Percentiles rank a stretch among this genome's conserved stretches.
These are phyloP conservation scores for Tridacna gigas DNA, from an alignment of 2,888 invertebrate genomes.

Conservation along the genomic window DNA sequence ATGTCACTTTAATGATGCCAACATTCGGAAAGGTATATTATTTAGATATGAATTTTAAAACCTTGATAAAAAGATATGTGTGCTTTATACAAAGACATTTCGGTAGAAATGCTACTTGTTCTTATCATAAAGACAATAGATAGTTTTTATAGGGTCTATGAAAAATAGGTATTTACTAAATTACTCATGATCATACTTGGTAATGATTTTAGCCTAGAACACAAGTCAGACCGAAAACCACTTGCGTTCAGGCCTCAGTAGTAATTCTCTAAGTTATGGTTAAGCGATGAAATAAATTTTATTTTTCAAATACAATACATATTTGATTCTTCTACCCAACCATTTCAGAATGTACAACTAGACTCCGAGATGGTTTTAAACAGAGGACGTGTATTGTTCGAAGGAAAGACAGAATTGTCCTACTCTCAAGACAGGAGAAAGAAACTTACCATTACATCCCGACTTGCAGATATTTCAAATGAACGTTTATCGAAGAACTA, in stretches of 20 bases:
- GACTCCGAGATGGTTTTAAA: constrained; percentile 71
- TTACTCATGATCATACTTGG: too few species aligned
- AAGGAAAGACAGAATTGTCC: constrained; percentile 71
- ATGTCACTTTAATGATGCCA: constrained; percentile 70
- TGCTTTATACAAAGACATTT: not conserved
- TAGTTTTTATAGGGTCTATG: not conserved
- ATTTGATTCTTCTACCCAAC: not conserved
- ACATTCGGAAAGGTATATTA: constrained; percentile 69
- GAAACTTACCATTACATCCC: constrained; percentile 69
- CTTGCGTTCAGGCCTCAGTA: too few species aligned
- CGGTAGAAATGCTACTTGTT: too few species aligned
- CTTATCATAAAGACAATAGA: too few species aligned
- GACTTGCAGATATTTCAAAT: constrained; percentile 68
- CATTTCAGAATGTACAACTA: constrained; percentile 69
- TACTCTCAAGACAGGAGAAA: constrained; percentile 73
- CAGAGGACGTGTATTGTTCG: constrained; percentile 67
- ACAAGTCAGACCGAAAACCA: too few species aligned
- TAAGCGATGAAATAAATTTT: too few species aligned
- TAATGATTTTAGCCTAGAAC: too few species aligned
- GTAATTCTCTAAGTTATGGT: too few species aligned
- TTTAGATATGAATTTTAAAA: not conserved
- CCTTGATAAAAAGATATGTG: not conserved
- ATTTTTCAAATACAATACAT: too few species aligned
- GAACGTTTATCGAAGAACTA: constrained; percentile 66
- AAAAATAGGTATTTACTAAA: too few species aligned